phyloP scores from a whole-genome alignment of 1,140 invertebrate species.

The Amyelois transitella region DNA sequence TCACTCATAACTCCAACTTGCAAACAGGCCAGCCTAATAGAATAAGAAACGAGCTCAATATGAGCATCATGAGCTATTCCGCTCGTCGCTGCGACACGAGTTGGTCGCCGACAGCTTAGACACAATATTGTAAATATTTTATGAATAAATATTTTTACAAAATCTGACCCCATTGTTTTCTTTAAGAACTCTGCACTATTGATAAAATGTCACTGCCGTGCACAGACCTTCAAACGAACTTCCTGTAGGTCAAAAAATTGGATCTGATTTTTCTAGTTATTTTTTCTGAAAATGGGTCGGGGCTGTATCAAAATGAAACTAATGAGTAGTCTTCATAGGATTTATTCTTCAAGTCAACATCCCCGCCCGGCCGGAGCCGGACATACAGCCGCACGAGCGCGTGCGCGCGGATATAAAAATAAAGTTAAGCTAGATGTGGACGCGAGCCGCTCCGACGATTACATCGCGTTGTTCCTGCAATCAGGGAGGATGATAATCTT shows the following conservation, averaged over 20 bases:
- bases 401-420: slow-evolving; percentile 11
- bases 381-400: background rate
- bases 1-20: no score
- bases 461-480: slow-evolving; percentile 47
- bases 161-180: background rate
- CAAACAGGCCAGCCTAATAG: background rate
- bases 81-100: background rate
- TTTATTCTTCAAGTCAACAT: background rate
- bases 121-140: slow-evolving; percentile 6
- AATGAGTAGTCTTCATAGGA: background rate
- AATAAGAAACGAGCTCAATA: no score
- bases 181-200: no score
- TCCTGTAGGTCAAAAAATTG: no score
- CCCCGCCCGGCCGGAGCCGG: background rate
- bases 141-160: slow-evolving; percentile 5
- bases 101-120: slow-evolving; percentile 4
- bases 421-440: slow-evolving; percentile 11
- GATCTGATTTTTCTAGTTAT: no score
- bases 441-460: slow-evolving; percentile 12
- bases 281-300: background rate
- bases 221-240: no score
- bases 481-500: background rate
- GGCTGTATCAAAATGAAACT: background rate
- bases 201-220: no score
- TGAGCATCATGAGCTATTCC: no score